phyloP scores from a whole-genome alignment of 2,113 vertebrate genomes.

The Sinocyclocheilus maitianheensis region DNA sequence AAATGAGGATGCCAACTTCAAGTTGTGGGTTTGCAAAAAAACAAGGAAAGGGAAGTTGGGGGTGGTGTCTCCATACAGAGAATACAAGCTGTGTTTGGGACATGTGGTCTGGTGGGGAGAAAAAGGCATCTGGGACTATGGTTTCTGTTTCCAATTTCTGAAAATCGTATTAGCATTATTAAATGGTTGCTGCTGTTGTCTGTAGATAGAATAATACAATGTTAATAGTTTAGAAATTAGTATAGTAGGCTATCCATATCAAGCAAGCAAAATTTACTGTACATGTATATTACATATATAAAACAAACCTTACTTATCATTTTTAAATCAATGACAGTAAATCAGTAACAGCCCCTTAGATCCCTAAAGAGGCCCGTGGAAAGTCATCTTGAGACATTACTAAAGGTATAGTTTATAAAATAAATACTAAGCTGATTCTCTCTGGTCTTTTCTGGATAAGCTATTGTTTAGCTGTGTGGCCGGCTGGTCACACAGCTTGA shows the following conservation, averaged over 20 bases:
- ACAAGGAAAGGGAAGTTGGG: too few relatives aligned
- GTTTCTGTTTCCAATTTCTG: slow-evolving; percentile 5
- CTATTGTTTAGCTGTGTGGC: not conserved
- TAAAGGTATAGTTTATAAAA: too few relatives aligned
- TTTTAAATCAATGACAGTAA: too few relatives aligned
- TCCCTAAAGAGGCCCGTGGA: not conserved
- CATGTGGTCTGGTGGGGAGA: slow-evolving; percentile 16
- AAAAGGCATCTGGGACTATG: not conserved
- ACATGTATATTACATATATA: not conserved
- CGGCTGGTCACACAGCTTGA: slow-evolving; percentile 1
- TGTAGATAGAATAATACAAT: not conserved
- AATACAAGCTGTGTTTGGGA: slow-evolving; percentile 2
- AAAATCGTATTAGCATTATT: not conserved
- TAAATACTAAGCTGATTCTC: not conserved
- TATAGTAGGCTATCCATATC: not conserved
- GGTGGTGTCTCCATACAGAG: too few relatives aligned
- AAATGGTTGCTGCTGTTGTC: not conserved
- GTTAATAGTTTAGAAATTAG: not conserved
- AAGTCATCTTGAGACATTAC: not conserved
- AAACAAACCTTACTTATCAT: not conserved
- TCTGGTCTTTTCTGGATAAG: not conserved
- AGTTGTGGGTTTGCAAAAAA: not conserved
- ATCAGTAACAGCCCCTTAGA: too few relatives aligned
- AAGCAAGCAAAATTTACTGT: not conserved
- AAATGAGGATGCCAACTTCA: not conserved